These are phyloP conservation scores for Megaceryle alcyon DNA, from an alignment of 2,797 vertebrate species.

Conservation along the genomic window DNA sequence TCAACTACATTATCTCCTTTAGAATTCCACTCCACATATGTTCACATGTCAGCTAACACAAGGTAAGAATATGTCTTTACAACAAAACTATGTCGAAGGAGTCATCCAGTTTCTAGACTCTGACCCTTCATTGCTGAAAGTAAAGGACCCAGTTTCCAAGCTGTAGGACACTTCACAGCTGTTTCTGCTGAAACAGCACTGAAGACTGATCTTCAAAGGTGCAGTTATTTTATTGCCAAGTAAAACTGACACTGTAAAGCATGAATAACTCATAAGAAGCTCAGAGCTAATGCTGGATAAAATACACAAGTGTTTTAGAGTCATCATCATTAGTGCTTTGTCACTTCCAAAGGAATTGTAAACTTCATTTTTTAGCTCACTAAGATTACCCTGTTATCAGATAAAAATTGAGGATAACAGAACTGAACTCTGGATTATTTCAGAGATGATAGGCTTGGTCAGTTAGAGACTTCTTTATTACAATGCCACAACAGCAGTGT, in stretches of 20 bases:
- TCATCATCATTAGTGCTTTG: not conserved
- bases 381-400: not conserved
- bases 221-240: not conserved
- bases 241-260: not conserved
- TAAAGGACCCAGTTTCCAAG: not conserved
- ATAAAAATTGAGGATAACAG: not conserved
- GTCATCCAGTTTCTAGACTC: not conserved
- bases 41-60: not conserved
- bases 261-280: not conserved
- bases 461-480: not conserved
- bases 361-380: not conserved
- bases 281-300: not conserved
- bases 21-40: not conserved
- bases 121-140: rapidly evolving
- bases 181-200: not conserved
- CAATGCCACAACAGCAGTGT: not conserved
- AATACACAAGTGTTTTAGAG: not conserved
- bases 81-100: not conserved
- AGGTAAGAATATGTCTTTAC: not conserved
- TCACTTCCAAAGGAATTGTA: not conserved
- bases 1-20: not conserved
- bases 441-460: not conserved
- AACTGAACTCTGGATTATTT: not conserved
- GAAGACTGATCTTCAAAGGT: not conserved
- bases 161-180: not conserved